phyloP scores from a whole-genome alignment of 2,888 invertebrate species.

The Sabellastarte sp. region DNA sequence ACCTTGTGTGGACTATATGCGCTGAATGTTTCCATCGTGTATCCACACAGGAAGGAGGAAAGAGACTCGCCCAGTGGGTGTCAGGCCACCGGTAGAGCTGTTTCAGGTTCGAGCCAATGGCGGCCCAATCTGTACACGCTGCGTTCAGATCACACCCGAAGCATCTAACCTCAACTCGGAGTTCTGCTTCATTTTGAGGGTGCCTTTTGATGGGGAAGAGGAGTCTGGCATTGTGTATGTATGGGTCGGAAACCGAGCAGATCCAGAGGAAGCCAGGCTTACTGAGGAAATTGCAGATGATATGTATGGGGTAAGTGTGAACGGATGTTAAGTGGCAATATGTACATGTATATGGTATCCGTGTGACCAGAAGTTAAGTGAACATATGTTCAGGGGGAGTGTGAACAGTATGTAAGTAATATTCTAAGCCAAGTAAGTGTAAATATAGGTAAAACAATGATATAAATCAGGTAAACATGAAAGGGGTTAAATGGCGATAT shows the following conservation, averaged over 20 bases:
- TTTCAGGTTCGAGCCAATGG: constrained; percentile 96
- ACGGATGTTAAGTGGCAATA: too few relatives aligned
- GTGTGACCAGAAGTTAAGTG: too few relatives aligned
- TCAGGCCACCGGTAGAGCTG: constrained; percentile 67
- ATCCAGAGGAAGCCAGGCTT: constrained; percentile 80
- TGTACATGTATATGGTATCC: too few relatives aligned
- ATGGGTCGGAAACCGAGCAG: constrained; percentile 86
- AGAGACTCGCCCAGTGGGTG: constrained; percentile 36
- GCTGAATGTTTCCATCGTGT: too few relatives aligned
- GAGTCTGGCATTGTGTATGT: constrained; percentile 89
- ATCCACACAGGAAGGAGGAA: constrained; percentile 33
- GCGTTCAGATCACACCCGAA: constrained; percentile 71
- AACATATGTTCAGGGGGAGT: too few relatives aligned
- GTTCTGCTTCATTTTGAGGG: constrained; percentile 92
- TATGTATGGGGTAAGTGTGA: constrained; percentile 70
- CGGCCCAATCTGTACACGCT: constrained; percentile 85
- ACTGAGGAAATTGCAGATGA: constrained; percentile 84
- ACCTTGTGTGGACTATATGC: too few relatives aligned
- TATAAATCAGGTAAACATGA: too few relatives aligned
- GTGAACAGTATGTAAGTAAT: too few relatives aligned
- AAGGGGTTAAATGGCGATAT: background rate
- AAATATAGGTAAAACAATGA: too few relatives aligned
- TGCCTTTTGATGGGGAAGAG: constrained; percentile 83
- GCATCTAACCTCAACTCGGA: constrained; percentile 84
- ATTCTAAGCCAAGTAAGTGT: too few relatives aligned